These are phyloP conservation scores for Cacatua alba DNA, from an alignment of 2,113 vertebrate species.

Conservation along the genomic window DNA sequence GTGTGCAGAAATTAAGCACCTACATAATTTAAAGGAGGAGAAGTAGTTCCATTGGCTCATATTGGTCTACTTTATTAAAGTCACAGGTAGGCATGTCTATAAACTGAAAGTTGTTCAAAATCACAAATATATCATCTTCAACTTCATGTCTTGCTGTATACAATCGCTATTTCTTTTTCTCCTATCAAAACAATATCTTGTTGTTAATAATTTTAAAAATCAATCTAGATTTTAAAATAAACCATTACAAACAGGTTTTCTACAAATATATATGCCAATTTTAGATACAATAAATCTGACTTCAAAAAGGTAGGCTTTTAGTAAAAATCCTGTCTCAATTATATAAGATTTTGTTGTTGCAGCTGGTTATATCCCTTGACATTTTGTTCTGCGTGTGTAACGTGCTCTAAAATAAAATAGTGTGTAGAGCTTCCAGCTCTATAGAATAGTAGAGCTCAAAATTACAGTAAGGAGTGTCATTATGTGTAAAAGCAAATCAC, in stretches of 20 bases:
- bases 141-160: background rate
- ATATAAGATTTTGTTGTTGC: slow-evolving; percentile 43
- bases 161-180: background rate
- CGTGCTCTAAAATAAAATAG: slow-evolving; percentile 21
- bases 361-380: slow-evolving; percentile 43
- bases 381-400: background rate
- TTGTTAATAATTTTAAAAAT: background rate
- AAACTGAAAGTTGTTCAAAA: background rate
- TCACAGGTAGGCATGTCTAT: background rate
- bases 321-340: slow-evolving; percentile 43
- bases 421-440: background rate
- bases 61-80: background rate
- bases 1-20: background rate
- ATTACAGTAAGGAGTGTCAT: background rate
- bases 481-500: background rate
- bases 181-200: background rate
- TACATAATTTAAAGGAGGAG: slow-evolving; percentile 16
- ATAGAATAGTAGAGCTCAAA: background rate
- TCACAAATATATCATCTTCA: background rate
- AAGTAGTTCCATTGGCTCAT: background rate
- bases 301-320: slow-evolving; percentile 30
- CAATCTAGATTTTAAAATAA: background rate
- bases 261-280: slow-evolving; percentile 14
- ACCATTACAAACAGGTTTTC: slow-evolving; percentile 28
- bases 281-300: slow-evolving; percentile 21